These are phyloP conservation scores for Patella pellucida DNA, from an alignment of 2,888 invertebrate species.

Conservation along the genomic window DNA sequence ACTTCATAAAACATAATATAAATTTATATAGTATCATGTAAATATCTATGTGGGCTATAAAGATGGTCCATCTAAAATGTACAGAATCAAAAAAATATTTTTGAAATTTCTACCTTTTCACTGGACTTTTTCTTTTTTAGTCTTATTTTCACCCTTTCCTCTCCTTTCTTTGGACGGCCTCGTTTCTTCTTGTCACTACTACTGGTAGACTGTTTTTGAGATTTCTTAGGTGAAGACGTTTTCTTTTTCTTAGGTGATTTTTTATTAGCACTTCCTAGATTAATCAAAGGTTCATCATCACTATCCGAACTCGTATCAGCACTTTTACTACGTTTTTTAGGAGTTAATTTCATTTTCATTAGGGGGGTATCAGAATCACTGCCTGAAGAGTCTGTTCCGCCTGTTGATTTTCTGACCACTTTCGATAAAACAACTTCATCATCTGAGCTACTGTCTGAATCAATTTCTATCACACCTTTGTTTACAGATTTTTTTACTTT, in stretches of 20 bases:
- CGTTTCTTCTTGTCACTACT: constrained; percentile 18
- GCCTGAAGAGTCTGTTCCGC: constrained; percentile 14
- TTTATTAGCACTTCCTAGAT: constrained; percentile 4
- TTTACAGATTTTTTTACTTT: constrained; percentile 9
- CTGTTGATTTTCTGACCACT: not conserved
- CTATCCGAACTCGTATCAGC: not conserved
- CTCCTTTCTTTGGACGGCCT: constrained; percentile 22
- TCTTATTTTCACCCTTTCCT: not conserved
- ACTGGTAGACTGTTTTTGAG: constrained; percentile 2
- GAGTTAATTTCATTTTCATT: constrained; percentile 37
- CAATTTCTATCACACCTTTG: not conserved
- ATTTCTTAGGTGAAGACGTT: constrained; percentile 26
- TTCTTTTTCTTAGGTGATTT: constrained; percentile 18
- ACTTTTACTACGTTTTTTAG: not conserved
- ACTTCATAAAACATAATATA: too few species aligned
- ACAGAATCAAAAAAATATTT: too few species aligned
- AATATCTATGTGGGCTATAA: too few species aligned
- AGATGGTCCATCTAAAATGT: too few species aligned
- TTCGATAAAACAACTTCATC: constrained; percentile 5
- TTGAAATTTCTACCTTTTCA: constrained; percentile 16
- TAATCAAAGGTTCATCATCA: not conserved
- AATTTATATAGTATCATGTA: too few species aligned
- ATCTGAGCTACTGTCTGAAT: not conserved
- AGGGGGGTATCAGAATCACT: constrained; percentile 54
- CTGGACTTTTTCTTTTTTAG: constrained; percentile 19